phyloP scores from a whole-genome alignment of 2,797 vertebrate species.

The Poecilia picta region DNA sequence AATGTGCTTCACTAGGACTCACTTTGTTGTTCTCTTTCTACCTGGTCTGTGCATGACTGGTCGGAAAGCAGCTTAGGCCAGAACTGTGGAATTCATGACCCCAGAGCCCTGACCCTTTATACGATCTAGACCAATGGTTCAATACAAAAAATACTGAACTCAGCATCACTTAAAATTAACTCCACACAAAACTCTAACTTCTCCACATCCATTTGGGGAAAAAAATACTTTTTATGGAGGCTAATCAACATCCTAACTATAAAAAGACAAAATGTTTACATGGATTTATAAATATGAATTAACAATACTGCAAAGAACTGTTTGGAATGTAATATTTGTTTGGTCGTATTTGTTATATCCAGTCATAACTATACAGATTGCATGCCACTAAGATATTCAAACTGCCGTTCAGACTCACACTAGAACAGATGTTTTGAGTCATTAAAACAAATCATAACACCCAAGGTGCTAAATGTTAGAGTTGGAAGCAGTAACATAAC shows the following conservation, averaged over 20 bases:
- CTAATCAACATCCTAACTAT: not conserved
- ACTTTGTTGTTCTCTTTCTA: not conserved
- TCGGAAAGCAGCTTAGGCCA: not conserved
- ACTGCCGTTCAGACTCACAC: not conserved
- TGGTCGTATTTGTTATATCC: not conserved
- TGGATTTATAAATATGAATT: not conserved
- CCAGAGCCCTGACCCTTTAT: not conserved
- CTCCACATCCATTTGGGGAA: not conserved
- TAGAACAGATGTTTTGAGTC: not conserved
- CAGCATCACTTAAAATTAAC: not conserved
- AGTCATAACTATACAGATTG: not conserved
- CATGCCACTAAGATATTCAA: not conserved
- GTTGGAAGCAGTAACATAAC: not conserved
- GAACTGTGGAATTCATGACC: not conserved
- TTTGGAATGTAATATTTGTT: not conserved
- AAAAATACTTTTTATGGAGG: not conserved
- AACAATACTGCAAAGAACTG: not conserved
- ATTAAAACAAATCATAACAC: not conserved
- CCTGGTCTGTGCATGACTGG: not conserved
- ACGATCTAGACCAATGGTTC: not conserved
- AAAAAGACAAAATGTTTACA: not conserved
- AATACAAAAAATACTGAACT: not conserved
- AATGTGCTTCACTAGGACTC: not conserved
- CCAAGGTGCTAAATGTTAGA: not conserved
- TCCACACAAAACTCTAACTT: not conserved